phyloP scores from a whole-genome alignment of 2,888 invertebrate genomes.

The Oscheius sp. region DNA sequence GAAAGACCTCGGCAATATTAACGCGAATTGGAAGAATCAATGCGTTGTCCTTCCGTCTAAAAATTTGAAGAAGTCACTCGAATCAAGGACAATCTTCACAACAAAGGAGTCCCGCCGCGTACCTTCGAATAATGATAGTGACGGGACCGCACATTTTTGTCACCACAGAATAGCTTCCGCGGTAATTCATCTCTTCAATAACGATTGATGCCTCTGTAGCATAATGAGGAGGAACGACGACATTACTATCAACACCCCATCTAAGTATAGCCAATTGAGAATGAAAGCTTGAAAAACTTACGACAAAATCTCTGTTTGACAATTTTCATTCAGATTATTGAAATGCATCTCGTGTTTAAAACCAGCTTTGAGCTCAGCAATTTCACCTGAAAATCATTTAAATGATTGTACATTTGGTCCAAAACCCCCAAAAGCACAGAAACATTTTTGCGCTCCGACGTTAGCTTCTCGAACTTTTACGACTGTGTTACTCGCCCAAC shows the following conservation, averaged over 20 bases:
- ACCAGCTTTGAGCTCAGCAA: conserved; percentile 71
- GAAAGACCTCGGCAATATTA: conserved; percentile 66
- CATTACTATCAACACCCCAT: conserved; percentile 73
- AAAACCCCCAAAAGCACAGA: not conserved
- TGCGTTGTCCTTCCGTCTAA: conserved; percentile 64
- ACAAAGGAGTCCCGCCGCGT: conserved; percentile 22
- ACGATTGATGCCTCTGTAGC: conserved; percentile 72
- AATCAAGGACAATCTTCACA: conserved; percentile 7
- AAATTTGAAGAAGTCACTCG: conserved; percentile 14
- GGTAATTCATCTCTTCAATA: conserved; percentile 73
- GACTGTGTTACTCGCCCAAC: too few relatives aligned
- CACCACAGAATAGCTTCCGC: conserved; percentile 71
- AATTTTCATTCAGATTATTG: conserved; percentile 70
- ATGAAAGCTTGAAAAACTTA: not conserved
- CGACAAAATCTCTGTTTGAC: conserved; percentile 69
- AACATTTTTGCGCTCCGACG: too few relatives aligned
- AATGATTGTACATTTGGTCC: not conserved
- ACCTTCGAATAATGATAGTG: conserved; percentile 64
- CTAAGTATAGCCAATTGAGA: conserved; percentile 41
- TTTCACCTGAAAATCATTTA: conserved; percentile 66
- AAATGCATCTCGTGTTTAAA: conserved; percentile 71
- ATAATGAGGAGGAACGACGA: conserved; percentile 71
- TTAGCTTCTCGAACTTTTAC: too few relatives aligned
- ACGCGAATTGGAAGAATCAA: conserved; percentile 66
- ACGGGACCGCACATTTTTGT: conserved; percentile 66